Base-by-base conservation (phyloP, 2,888 invertebrate genomes). In the Encarsia formosa region DNA sequence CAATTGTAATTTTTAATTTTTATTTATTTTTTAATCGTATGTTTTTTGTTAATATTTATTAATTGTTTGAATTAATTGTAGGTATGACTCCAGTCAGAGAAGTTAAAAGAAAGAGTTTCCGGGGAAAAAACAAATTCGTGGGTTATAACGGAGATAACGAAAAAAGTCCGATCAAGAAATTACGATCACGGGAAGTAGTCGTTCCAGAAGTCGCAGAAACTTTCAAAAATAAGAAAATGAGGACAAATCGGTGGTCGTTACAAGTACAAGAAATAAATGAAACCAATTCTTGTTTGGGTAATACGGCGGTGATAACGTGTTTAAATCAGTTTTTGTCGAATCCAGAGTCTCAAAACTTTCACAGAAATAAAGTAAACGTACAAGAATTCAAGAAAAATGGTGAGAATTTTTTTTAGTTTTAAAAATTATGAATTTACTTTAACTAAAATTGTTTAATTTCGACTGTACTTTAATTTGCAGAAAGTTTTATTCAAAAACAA, bases 401-500 rank as follows among this genome's bases (percentile, higher is more conserved):
- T 45, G 31, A 26, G n/a, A 20, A 11, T 26, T 1, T 13, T 24
- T n/a, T 31, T 19, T 2, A 43, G 2, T 35, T 42, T 5, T 16
- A 2, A n/a, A 40, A 20, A 31, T 38, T 19, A 16, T 26, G 29
- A 34, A 32, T 41, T 40, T 26, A n/a, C 26, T 41, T 13, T 16
- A 34, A 47, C 19, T 38, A 6, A 34, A n/a, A 34, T 34, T 24
- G 5, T 23, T 35, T 9, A 37, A 44, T 35, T 37, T 18, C 19
- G 19, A 15, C 37, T 44, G 29, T 37, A 40, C 15, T n/a, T 34
- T 34, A n/a, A 9, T 49, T 45, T 49, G 40, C 26, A 69, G 70
- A 66, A 39, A 59, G 55, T 38, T 61, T 59, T 29, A 60, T 65
- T n/a, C 52, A 52, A 24, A 47, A 47, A 11, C 64, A 71, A 47